Percentiles rank a stretch among this genome's conserved stretches.
Conservation (phyloP, 2,888 invertebrate genomes). For the Aspidiotus rigidus region DNA sequence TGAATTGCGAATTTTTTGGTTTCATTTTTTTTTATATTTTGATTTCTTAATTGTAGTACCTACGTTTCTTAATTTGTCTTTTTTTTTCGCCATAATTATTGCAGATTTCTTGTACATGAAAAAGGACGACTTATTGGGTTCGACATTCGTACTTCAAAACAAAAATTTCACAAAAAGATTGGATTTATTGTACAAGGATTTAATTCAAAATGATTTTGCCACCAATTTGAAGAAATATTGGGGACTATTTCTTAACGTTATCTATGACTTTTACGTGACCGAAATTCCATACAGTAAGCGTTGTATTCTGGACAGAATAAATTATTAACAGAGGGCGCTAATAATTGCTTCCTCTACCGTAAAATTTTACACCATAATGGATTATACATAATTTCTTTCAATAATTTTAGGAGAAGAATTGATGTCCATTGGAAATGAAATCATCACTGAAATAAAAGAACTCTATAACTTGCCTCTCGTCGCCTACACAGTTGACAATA, state of each 20-base stretch:
- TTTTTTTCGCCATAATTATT: slow-evolving; percentile 36
- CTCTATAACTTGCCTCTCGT: slow-evolving; percentile 54
- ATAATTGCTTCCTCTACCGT: neutral
- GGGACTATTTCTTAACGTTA: slow-evolving; percentile 54
- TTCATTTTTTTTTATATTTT: too few relatives aligned
- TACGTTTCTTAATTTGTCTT: too few relatives aligned
- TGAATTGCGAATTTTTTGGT: too few relatives aligned
- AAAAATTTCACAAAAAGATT: slow-evolving; percentile 71
- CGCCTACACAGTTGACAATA: slow-evolving; percentile 49
- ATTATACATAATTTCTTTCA: neutral
- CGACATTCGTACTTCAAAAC: slow-evolving; percentile 71
- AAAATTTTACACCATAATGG: neutral
- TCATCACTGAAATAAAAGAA: slow-evolving; percentile 53
- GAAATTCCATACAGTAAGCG: slow-evolving; percentile 56
- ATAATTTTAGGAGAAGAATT: slow-evolving; percentile 46
- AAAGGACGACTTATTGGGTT: slow-evolving; percentile 66
- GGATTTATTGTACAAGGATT: slow-evolving; percentile 66
- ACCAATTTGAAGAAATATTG: slow-evolving; percentile 71
- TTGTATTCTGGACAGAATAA: neutral
- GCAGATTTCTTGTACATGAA: slow-evolving; percentile 69
- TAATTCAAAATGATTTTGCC: slow-evolving; percentile 65
- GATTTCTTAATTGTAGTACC: too few relatives aligned
- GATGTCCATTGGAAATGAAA: slow-evolving; percentile 54
- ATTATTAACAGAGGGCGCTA: neutral
- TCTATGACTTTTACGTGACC: slow-evolving; percentile 58